Conservation (phyloP, 2,797 vertebrate species). For the Rhinella marina region DNA sequence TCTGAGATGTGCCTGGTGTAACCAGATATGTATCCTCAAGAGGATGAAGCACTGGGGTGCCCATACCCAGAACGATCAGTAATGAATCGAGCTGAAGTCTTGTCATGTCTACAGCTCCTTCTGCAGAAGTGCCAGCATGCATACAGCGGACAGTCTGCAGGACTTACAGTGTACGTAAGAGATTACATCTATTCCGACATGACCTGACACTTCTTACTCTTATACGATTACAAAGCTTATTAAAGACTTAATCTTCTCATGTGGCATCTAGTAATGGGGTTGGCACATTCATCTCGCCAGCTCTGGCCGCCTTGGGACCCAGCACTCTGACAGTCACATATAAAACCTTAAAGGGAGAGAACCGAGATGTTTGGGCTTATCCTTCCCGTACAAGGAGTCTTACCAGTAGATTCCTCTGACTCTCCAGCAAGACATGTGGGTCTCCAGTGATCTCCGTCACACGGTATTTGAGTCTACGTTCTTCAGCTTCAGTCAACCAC, state of each 20-base stretch:
- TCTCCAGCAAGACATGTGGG: constrained; percentile 68
- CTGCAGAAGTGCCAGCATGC: background rate
- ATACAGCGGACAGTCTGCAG: background rate
- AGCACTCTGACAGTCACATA: background rate
- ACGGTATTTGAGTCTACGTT: constrained; percentile 69
- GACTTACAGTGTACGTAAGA: background rate
- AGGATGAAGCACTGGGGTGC: background rate
- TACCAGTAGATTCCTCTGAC: constrained; percentile 79
- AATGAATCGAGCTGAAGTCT: background rate
- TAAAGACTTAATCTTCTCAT: constrained; percentile 18
- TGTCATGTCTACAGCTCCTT: background rate
- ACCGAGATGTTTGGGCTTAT: background rate
- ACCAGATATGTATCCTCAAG: background rate
- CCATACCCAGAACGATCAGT: background rate
- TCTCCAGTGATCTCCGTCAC: constrained; percentile 67
- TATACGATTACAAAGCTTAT: constrained; percentile 32
- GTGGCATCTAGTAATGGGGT: constrained; percentile 21
- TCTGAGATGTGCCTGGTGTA: background rate
- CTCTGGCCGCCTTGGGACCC: background rate
- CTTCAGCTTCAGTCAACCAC: constrained; percentile 84
- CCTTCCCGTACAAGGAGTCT: constrained; percentile 12
- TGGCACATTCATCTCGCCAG: background rate
- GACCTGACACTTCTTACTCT: background rate
- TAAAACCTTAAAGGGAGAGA: background rate
- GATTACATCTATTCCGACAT: constrained; percentile 10